Evolutionary conservation across 2,888 invertebrate species (phyloP).

Genomic region (Bombyx huttoni): DNA sequence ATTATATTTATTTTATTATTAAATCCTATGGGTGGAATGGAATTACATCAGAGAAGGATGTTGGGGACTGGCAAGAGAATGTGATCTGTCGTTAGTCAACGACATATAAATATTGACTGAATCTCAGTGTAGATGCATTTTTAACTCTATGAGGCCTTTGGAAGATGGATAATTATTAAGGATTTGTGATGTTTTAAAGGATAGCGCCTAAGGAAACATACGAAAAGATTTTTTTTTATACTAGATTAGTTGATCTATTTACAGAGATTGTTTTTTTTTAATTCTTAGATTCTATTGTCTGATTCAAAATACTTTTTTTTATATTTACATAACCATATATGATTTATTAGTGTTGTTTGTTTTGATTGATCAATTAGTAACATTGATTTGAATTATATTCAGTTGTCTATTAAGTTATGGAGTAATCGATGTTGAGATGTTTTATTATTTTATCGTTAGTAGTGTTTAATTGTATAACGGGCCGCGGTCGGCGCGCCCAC

Average conservation of each 20-base stretch:
- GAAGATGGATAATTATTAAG: slow-evolving; percentile 72
- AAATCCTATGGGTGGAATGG: slow-evolving; percentile 64
- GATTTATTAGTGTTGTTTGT: slow-evolving; percentile 74
- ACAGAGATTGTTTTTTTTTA: slow-evolving; percentile 74
- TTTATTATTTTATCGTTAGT: slow-evolving; percentile 58
- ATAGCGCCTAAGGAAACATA: slow-evolving; percentile 74
- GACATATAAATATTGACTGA: slow-evolving; percentile 74
- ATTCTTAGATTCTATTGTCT: slow-evolving; percentile 72
- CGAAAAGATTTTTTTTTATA: slow-evolving; percentile 74
- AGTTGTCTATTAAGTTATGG: slow-evolving; percentile 28
- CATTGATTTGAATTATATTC: slow-evolving; percentile 52
- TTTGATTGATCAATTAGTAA: slow-evolving; percentile 59
- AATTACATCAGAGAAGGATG: slow-evolving; percentile 60
- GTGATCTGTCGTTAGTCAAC: slow-evolving; percentile 73
- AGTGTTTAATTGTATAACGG: slow-evolving; percentile 47
- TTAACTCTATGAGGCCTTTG: slow-evolving; percentile 73
- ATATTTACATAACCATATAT: slow-evolving; percentile 67
- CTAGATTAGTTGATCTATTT: slow-evolving; percentile 73
- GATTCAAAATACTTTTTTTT: slow-evolving; percentile 65
- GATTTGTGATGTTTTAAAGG: slow-evolving; percentile 73
- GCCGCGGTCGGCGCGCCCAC: slow-evolving; percentile 13
- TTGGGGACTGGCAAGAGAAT: slow-evolving; percentile 69
- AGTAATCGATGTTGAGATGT: slow-evolving; percentile 27
- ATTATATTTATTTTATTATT: slow-evolving; percentile 68
- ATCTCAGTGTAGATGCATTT: slow-evolving; percentile 74